Evolutionary conservation across 2,113 vertebrate species (phyloP).

Genomic region (Ancistrus triradiatus): DNA sequence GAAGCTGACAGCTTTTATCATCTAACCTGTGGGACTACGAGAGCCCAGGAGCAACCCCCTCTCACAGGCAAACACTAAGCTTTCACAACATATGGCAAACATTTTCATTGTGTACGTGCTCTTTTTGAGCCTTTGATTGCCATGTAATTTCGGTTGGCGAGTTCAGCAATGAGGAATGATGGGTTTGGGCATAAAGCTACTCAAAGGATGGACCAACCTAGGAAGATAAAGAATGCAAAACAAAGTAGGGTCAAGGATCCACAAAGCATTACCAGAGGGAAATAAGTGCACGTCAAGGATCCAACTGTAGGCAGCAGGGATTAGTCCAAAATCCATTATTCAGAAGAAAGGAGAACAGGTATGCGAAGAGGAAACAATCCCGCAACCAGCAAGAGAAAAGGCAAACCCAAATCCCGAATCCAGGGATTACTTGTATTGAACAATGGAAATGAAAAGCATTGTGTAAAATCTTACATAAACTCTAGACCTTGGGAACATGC

Average conservation of each 20-base stretch:
- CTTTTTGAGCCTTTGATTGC: slow-evolving; percentile 62
- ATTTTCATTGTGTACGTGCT: slow-evolving; percentile 54
- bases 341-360: slow-evolving; percentile 1
- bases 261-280: slow-evolving; percentile 52
- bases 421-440: slow-evolving; percentile 6
- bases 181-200: slow-evolving; percentile 10
- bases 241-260: slow-evolving; percentile 44
- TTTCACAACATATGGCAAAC: slow-evolving; percentile 63
- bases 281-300: slow-evolving; percentile 29
- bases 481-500: slow-evolving; percentile 5
- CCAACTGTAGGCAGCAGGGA: slow-evolving; percentile 18
- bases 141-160: slow-evolving; percentile 61
- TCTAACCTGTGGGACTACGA: slow-evolving; percentile 34
- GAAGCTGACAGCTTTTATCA: slow-evolving; percentile 41
- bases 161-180: slow-evolving; percentile 46
- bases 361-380: neutral
- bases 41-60: slow-evolving; percentile 7
- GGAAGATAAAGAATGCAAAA: slow-evolving; percentile 1
- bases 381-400: slow-evolving; percentile 19
- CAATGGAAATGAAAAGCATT: slow-evolving; percentile 7
- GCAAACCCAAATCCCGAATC: neutral
- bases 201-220: neutral
- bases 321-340: slow-evolving; percentile 34
- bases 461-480: slow-evolving; percentile 17
- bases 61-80: slow-evolving; percentile 59